Percentiles rank a stretch among this genome's conserved stretches.
Conservation (phyloP, 2,113 vertebrate species). For the Oncorhynchus kisutch region DNA sequence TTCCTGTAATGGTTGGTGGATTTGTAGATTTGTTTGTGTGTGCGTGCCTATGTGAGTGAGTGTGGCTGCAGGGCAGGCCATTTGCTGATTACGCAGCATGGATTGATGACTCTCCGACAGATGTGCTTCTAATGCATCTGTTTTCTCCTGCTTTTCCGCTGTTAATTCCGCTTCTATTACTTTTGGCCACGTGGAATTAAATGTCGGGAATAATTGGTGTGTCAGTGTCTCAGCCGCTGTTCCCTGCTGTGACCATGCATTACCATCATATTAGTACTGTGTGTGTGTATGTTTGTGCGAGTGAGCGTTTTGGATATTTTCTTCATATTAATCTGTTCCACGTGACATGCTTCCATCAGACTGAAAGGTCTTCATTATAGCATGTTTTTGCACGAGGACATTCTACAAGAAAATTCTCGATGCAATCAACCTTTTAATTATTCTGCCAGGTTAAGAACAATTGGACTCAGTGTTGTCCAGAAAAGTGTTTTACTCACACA, state of each 20-base stretch:
- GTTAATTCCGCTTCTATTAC: constrained; percentile 39
- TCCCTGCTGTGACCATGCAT: constrained; percentile 47
- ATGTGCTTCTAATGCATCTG: constrained; percentile 24
- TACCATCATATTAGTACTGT: constrained; percentile 11
- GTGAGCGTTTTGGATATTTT: not conserved
- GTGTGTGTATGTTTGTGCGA: no score
- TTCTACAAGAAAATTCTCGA: no score
- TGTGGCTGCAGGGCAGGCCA: constrained; percentile 28
- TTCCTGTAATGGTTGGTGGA: not conserved
- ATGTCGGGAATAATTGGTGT: constrained; percentile 32
- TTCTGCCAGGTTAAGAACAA: no score
- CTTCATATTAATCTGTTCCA: no score
- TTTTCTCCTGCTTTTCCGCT: constrained; percentile 30
- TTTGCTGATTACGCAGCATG: constrained; percentile 37
- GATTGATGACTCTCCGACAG: constrained; percentile 14
- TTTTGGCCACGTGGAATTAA: constrained; percentile 52
- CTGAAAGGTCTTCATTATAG: no score
- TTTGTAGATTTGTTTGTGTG: not conserved
- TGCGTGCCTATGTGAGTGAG: not conserved
- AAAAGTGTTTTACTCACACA: no score
- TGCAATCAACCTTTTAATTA: no score
- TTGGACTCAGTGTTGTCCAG: no score
- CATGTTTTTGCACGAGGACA: no score
- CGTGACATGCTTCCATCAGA: no score
- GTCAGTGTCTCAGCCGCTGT: constrained; percentile 42